phyloP scores from a whole-genome alignment of 23 tunicate species.

The Trididemnum miniatum region DNA sequence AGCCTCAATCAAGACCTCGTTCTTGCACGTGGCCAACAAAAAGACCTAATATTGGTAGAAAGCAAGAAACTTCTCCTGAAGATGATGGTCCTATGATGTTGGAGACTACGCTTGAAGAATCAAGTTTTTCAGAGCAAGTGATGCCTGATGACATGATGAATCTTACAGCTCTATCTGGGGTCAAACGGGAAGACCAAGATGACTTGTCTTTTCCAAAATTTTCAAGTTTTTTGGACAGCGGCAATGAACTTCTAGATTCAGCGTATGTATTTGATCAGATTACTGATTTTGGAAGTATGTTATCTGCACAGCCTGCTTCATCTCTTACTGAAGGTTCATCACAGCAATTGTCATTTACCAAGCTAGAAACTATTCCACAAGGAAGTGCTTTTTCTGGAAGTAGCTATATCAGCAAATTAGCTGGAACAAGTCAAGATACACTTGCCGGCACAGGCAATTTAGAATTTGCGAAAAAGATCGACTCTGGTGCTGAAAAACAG shows the following conservation, averaged over 20 bases:
- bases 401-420: not conserved
- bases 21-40: constrained; percentile 88
- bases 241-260: constrained; percentile 31
- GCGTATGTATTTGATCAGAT: constrained; percentile 38
- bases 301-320: not conserved
- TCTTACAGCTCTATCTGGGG: not conserved
- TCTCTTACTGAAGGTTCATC: not conserved
- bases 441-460: not conserved
- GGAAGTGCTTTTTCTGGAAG: not conserved
- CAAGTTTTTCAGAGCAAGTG: constrained; percentile 50
- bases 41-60: constrained; percentile 42
- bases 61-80: constrained; percentile 23
- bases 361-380: constrained; percentile 23
- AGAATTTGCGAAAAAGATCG: not conserved
- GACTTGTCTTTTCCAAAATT: constrained; percentile 13
- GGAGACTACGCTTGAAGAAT: constrained; percentile 68
- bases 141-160: constrained; percentile 16
- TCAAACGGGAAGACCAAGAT: constrained; percentile 14
- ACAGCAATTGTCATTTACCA: constrained; percentile 25
- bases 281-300: constrained; percentile 33
- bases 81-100: constrained; percentile 43
- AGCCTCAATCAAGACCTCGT: constrained; percentile 60
- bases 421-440: not conserved
- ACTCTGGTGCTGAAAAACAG: not conserved
- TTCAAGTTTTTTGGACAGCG: constrained; percentile 14